Evolutionary conservation across 2,888 invertebrate species (phyloP), one percentile per base, ranked within the genome.

Genomic region (Nycteola revayana): DNA sequence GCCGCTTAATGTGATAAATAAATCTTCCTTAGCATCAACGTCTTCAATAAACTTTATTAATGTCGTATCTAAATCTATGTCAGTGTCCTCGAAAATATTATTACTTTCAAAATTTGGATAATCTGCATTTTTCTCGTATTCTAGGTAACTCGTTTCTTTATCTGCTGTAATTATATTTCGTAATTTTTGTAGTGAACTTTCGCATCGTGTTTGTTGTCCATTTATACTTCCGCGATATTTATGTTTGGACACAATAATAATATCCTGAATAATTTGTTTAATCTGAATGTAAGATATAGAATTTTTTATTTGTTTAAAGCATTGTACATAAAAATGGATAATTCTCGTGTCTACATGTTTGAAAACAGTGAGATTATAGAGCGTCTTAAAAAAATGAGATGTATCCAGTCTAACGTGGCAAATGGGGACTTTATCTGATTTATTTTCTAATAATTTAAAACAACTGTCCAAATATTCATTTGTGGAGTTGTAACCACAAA

Each of bases 351-450:
- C 38, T 25, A 38, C 10, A 17, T 38, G 20, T 25, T 32, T 38
- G 18, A 38, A 32, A 32, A 25, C 3, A 7, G 14, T 23, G 7
- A 21, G 23, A 10, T 27, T 37, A 10, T 27, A 37, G 7, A 37
- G 7, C 3, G 23, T 32, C 14, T 28, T 37, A 7, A 37, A 7
- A 22, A 37, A 37, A 32, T 32, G 28, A 28, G 25, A 25, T 5
- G 36, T 38, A 29, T 38, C 38, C 4, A 38, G 28, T 7, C 38
- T 10, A 29, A 38, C 28, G 17, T 28, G 11, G 7, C 38, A 38
- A 8, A 7, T 23, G 4, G 21, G 25, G 7, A 28, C n/a, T 23
- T 21, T 26, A 14, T 24, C 8, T 17, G 25, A 10, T 26, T 18
- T 18, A 14, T 32, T 38, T 38, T 33, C 29, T 26, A 38, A 29